Evolutionary conservation across 2,888 invertebrate genomes (phyloP).

Genomic region (Drosophila diplacantha): DNA sequence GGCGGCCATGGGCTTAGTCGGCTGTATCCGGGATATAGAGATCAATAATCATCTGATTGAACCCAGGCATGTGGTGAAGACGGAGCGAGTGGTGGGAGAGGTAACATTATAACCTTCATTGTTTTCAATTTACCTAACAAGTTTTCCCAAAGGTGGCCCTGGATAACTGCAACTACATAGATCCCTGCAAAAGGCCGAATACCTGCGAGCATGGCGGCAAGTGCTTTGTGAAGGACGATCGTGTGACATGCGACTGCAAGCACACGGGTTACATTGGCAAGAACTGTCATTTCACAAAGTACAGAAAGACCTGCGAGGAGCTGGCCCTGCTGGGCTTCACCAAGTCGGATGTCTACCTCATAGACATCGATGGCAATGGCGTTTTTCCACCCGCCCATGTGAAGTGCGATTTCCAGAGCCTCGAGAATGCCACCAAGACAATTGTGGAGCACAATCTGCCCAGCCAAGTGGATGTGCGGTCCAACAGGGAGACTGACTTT

Average conservation of each 20-base stretch:
- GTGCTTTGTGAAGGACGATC: constrained; percentile 92
- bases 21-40: constrained; percentile 93
- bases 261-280: constrained; percentile 94
- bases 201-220: constrained; percentile 95
- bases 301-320: constrained; percentile 94
- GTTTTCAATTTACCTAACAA: neutral
- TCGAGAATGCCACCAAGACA: constrained; percentile 90
- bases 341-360: constrained; percentile 92
- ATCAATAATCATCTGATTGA: constrained; percentile 90
- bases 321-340: constrained; percentile 91
- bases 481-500: constrained; percentile 87
- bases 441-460: constrained; percentile 95
- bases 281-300: constrained; percentile 95
- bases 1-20: constrained; percentile 88
- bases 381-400: constrained; percentile 94
- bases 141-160: constrained; percentile 82
- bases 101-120: neutral
- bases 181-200: constrained; percentile 92
- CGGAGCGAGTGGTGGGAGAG: constrained; percentile 90
- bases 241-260: constrained; percentile 92
- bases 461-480: constrained; percentile 92
- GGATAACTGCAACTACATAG: constrained; percentile 93
- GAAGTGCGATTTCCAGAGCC: constrained; percentile 92
- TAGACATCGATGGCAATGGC: constrained; percentile 96
- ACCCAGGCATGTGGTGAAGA: constrained; percentile 88